phyloP scores from a whole-genome alignment of 2,797 vertebrate species.

The Gobionotothen gibberifrons region DNA sequence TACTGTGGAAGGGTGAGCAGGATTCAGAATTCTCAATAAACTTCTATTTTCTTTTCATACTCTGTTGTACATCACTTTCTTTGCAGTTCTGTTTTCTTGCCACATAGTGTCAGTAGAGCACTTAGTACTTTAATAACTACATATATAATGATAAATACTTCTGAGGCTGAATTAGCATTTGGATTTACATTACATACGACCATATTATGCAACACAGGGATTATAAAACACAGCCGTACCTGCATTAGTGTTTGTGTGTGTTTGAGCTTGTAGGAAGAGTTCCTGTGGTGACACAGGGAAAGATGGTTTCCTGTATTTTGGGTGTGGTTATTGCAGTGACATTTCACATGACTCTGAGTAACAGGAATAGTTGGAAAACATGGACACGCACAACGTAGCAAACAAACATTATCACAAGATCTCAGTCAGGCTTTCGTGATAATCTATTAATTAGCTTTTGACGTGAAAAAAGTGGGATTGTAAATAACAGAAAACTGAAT shows the following conservation, averaged over 20 bases:
- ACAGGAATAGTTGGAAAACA: conserved; percentile 18
- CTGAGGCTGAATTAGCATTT: neutral
- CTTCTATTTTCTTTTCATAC: conserved; percentile 84
- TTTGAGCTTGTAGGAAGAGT: neutral
- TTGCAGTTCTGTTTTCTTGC: conserved; percentile 8
- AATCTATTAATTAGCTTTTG: conserved; percentile 14
- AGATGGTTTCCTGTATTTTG: conserved; percentile 17
- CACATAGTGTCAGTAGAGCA: conserved; percentile 52
- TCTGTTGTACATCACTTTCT: conserved; percentile 10
- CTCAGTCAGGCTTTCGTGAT: conserved; percentile 28
- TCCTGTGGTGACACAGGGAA: neutral
- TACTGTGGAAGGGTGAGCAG: conserved; percentile 77
- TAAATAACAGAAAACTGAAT: neutral
- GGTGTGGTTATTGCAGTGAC: conserved; percentile 54
- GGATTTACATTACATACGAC: too few species aligned
- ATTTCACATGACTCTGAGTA: conserved; percentile 66
- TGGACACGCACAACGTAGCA: conserved; percentile 8
- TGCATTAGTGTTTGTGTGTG: neutral
- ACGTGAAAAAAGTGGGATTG: neutral
- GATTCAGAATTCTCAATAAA: conserved; percentile 87
- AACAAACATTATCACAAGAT: conserved; percentile 30
- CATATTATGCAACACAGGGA: neutral
- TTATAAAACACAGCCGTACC: neutral
- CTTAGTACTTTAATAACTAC: neutral
- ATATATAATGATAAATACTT: neutral